phyloP scores from a whole-genome alignment of 2,888 invertebrate genomes.

The Melanchra persicariae region DNA sequence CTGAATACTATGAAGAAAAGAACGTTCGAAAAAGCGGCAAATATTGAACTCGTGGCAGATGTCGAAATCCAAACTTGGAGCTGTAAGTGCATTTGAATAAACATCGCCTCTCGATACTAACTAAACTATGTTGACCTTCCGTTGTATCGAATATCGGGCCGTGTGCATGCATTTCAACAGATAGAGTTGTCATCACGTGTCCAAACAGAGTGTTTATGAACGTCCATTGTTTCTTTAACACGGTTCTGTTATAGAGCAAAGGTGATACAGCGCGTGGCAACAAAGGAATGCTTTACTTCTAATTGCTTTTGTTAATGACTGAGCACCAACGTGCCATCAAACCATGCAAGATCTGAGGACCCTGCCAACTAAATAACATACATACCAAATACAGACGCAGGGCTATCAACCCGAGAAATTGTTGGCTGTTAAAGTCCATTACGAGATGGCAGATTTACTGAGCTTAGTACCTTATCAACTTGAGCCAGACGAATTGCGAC shows the following conservation, averaged over 20 bases:
- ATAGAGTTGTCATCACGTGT: constrained; percentile 86
- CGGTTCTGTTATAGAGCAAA: constrained; percentile 47
- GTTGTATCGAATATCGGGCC: constrained; percentile 84
- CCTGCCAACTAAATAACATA: constrained; percentile 70
- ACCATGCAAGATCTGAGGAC: constrained; percentile 58
- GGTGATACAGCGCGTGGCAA: constrained; percentile 47
- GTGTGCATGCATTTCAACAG: constrained; percentile 71
- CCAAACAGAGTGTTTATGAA: constrained; percentile 74
- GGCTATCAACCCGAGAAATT: constrained; percentile 77
- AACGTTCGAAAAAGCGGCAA: constrained; percentile 84
- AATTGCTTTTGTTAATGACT: constrained; percentile 54
- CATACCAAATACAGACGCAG: constrained; percentile 74
- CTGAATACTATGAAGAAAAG: constrained; percentile 77
- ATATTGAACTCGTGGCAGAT: constrained; percentile 90
- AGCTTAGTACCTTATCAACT: constrained; percentile 63
- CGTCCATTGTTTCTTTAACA: constrained; percentile 50
- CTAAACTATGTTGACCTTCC: constrained; percentile 87
- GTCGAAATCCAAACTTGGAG: constrained; percentile 87
- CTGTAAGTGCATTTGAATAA: constrained; percentile 89
- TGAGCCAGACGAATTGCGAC: constrained; percentile 70
- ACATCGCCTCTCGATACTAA: constrained; percentile 86
- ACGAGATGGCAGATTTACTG: constrained; percentile 78
- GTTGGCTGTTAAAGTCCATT: constrained; percentile 77
- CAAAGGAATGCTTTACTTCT: constrained; percentile 45
- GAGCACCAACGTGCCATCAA: constrained; percentile 45